Conservation (phyloP, 2,113 vertebrate genomes). For the Microcebus tavaratra region DNA sequence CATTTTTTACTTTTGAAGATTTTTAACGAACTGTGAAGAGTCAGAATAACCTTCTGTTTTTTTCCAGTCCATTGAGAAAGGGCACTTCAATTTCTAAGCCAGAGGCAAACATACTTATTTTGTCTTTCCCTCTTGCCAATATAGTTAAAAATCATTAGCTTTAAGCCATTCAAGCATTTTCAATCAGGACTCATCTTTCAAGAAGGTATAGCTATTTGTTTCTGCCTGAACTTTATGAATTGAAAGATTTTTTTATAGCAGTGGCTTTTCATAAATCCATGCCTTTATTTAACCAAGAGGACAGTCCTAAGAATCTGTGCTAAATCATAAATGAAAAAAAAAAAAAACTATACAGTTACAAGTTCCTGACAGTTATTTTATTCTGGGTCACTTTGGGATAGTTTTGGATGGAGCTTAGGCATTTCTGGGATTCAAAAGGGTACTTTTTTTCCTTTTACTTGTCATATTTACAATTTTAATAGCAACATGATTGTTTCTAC, state of each 20-base stretch:
- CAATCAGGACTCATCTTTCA: not conserved
- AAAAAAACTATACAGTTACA: not conserved
- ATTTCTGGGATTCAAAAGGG: not conserved
- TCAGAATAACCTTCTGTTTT: not conserved
- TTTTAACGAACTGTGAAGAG: not conserved
- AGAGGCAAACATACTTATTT: not conserved
- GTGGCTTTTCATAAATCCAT: constrained; percentile 60
- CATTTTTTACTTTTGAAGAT: not conserved
- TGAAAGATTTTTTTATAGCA: not conserved
- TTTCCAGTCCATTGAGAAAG: not conserved
- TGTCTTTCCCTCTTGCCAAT: not conserved
- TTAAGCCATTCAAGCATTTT: not conserved
- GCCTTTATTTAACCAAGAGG: constrained; percentile 72
- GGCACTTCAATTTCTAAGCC: not conserved
- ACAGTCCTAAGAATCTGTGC: constrained; percentile 12
- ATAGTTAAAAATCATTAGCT: not conserved
- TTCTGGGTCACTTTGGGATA: not conserved
- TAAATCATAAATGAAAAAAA: not conserved
- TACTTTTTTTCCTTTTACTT: not conserved
- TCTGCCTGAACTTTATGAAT: not conserved
- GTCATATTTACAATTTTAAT: not conserved
- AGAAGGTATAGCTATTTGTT: not conserved
- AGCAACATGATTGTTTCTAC: not conserved
- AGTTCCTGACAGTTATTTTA: not conserved
- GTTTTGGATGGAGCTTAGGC: not conserved